phyloP scores from a whole-genome alignment of 1,140 invertebrate genomes.

The Homarus americanus region DNA sequence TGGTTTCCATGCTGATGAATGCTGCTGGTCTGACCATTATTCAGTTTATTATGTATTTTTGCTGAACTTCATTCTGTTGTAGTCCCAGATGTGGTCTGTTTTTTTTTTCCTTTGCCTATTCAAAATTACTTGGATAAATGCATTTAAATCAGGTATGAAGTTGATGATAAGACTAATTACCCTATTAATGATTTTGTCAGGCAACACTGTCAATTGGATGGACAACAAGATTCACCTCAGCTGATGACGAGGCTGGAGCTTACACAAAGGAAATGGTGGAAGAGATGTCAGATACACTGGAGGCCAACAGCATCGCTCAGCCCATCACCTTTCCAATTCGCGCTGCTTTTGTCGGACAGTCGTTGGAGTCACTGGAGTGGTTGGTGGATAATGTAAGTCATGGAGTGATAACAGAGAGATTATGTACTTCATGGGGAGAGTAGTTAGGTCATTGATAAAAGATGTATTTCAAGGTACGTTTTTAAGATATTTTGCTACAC shows the following conservation, averaged over 20 bases:
- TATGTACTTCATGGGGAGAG: too few species aligned
- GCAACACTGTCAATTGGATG: constrained; percentile 90
- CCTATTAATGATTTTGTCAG: constrained; percentile 16
- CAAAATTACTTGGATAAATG: too few species aligned
- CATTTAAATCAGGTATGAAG: too few species aligned
- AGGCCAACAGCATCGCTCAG: constrained; percentile 81
- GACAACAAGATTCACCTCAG: constrained; percentile 84
- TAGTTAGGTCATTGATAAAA: too few species aligned
- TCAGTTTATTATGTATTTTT: too few species aligned
- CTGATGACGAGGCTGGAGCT: constrained; percentile 78
- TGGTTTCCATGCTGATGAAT: too few species aligned
- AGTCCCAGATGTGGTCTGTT: too few species aligned
- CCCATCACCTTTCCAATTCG: constrained; percentile 90
- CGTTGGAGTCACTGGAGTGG: constrained; percentile 79
- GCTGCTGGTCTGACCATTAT: too few species aligned
- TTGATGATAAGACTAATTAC: background rate
- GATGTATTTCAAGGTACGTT: background rate
- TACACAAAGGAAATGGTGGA: constrained; percentile 86
- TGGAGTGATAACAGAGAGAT: too few species aligned
- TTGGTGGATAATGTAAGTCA: constrained; percentile 56
- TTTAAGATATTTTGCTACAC: too few species aligned
- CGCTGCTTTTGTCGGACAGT: constrained; percentile 85
- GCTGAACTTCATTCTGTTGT: too few species aligned
- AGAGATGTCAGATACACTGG: constrained; percentile 85
- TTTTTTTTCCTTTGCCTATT: too few species aligned